These are phyloP conservation scores for Calameuta filiformis DNA, from an alignment of 2,888 invertebrate genomes.

Conservation along the genomic window DNA sequence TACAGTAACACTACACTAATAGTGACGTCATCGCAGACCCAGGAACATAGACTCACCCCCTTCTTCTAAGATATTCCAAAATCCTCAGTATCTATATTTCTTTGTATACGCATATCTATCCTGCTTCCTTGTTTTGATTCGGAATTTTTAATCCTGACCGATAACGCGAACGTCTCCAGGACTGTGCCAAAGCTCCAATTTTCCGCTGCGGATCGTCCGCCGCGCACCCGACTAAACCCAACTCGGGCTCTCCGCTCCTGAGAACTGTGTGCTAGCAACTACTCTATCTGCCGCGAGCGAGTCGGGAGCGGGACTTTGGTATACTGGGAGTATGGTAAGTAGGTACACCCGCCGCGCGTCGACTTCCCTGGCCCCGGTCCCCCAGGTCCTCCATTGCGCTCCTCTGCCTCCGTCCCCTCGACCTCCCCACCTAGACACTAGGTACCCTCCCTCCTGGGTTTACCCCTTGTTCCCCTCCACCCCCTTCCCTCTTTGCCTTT, in stretches of 20 bases:
- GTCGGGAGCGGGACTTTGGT: constrained; percentile 57
- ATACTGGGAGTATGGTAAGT: constrained; percentile 64
- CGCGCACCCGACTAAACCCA: neutral
- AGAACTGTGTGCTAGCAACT: constrained; percentile 56
- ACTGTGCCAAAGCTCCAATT: neutral
- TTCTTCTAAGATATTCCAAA: neutral
- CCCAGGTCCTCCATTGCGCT: constrained; percentile 29
- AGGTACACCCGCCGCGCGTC: constrained; percentile 59
- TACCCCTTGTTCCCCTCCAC: constrained; percentile 16
- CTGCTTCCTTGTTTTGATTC: neutral
- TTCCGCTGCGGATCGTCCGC: neutral
- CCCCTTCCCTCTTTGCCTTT: constrained; percentile 17
- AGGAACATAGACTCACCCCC: neutral
- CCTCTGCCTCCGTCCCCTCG: constrained; percentile 30
- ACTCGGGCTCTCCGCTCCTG: constrained; percentile 25
- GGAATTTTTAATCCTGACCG: neutral
- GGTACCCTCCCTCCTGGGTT: constrained; percentile 18
- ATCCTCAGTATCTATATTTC: neutral
- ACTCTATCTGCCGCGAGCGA: constrained; percentile 59
- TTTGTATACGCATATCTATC: neutral
- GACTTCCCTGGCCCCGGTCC: constrained; percentile 38
- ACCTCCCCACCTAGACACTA: constrained; percentile 8
- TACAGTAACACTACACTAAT: neutral
- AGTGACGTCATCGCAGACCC: neutral
- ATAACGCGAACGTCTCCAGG: neutral